A percentile compares a stretch with the other conserved stretches of the same genome.
These are phyloP conservation scores for Cheilosia pagana DNA, from an alignment of 2,888 invertebrate species.

Conservation along the genomic window DNA sequence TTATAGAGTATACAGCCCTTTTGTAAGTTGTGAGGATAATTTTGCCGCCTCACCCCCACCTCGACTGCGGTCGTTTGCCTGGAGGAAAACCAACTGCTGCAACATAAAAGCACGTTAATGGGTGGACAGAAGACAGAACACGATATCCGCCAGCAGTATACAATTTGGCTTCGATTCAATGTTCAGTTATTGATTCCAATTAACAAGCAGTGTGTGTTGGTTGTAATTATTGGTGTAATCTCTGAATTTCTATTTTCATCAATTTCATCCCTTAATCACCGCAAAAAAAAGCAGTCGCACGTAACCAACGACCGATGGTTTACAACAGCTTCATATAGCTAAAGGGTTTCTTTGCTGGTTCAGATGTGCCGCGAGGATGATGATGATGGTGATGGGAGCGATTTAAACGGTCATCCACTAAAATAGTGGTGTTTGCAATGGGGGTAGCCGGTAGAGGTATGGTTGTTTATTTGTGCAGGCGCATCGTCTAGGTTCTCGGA, in stretches of 20 bases:
- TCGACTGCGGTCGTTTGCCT: conserved; percentile 18
- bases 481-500: too few relatives aligned
- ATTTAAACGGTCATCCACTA: neutral
- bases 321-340: neutral
- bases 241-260: conserved; percentile 48
- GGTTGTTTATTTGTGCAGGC: too few relatives aligned
- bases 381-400: neutral
- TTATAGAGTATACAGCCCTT: too few relatives aligned
- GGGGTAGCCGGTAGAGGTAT: neutral
- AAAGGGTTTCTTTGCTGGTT: neutral
- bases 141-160: conserved; percentile 17
- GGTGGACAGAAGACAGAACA: conserved; percentile 10
- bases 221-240: conserved; percentile 52
- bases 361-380: neutral
- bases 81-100: conserved; percentile 51
- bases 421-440: neutral
- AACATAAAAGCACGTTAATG: conserved; percentile 38
- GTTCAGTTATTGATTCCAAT: conserved; percentile 64
- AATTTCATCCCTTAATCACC: conserved; percentile 20
- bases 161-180: conserved; percentile 54
- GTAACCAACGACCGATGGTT: neutral
- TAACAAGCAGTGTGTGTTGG: conserved; percentile 52
- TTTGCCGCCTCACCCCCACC: neutral
- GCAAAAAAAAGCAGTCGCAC: neutral
- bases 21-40: neutral